Base-by-base conservation (phyloP, 2,113 vertebrate species). In the Barnardius zonarius region DNA sequence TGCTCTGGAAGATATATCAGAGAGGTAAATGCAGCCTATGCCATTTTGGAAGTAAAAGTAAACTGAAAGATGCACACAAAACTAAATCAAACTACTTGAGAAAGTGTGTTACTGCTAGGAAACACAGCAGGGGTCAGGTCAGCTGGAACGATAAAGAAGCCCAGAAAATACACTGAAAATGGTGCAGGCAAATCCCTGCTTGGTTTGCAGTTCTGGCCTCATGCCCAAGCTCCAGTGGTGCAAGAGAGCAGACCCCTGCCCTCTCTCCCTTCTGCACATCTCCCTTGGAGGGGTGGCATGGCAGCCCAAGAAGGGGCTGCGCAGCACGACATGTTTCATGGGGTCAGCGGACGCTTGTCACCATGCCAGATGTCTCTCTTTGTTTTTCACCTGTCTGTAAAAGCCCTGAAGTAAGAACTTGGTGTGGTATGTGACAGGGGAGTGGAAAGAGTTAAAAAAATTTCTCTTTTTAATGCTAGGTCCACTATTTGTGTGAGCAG, bases 361-460 rank as follows among this genome's bases (percentile, higher is more conserved):
- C 24, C 51, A 2, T 6, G 15, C 17, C 12, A 1, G 17, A 64
- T 6, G 22, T 78, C 9, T 66, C 15, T 80, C 18, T 7, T 28
- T 17, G 24, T 0, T 11, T 87, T 41, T 69, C 25, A 46, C 16
- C 44, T 89, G 48, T 13, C 11, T 61, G 5, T 25, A 46, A 28
- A 57, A 62, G 25, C 28, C 28, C 46, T 49, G 49, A 57, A 57
- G 25, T 59, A 64, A 83, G 28, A 83, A 52, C 19, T 43, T 3
- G 1, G 24, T 52, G 28, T 69, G 19, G 30, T 49, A 44, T 30
- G 19, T 68, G 70, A 59, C 1, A 2, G 23, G 17, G 41, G 77
- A 79, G 31, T 13, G 23, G 69, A 86, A 94, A 49, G 95, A 84
- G 91, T 96, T 97, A 96, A 96, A 93, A 73, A 79, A 69, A 10